Evolutionary conservation across 2,888 invertebrate genomes (phyloP).

Genomic region (Epirrhoe alternata): DNA sequence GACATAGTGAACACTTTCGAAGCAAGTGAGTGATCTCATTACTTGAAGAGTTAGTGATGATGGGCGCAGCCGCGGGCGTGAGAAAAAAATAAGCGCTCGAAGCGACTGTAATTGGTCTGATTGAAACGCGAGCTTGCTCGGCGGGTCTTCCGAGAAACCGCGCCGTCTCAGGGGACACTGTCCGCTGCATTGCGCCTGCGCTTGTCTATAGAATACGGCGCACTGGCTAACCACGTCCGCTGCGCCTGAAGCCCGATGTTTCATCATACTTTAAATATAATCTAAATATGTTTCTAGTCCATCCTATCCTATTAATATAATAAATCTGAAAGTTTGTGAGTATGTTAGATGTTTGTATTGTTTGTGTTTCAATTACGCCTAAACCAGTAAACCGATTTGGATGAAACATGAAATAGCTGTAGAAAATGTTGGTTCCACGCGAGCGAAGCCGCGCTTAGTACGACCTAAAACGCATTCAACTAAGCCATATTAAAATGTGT

Average conservation of each 20-base stretch:
- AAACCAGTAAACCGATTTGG: too few species aligned
- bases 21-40: slow-evolving; percentile 52
- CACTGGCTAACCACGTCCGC: slow-evolving; percentile 14
- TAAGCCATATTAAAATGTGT: slow-evolving; percentile 3
- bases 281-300: neutral
- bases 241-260: slow-evolving; percentile 12
- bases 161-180: slow-evolving; percentile 72
- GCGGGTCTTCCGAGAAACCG: slow-evolving; percentile 72
- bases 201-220: slow-evolving; percentile 30
- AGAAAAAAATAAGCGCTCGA: slow-evolving; percentile 57
- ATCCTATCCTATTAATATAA: too few species aligned
- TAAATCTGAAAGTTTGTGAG: too few species aligned
- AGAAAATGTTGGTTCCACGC: too few species aligned
- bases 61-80: slow-evolving; percentile 39
- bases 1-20: slow-evolving; percentile 18
- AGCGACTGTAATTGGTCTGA: slow-evolving; percentile 81
- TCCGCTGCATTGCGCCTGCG: slow-evolving; percentile 55
- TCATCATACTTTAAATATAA: neutral
- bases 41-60: slow-evolving; percentile 39
- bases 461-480: neutral
- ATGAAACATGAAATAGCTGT: too few species aligned
- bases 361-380: too few species aligned
- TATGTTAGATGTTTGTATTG: too few species aligned
- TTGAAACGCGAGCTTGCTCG: slow-evolving; percentile 79
- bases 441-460: too few species aligned